Evolutionary conservation across 2,797 vertebrate genomes (phyloP).

Genomic region (Sciurus vulgaris): DNA sequence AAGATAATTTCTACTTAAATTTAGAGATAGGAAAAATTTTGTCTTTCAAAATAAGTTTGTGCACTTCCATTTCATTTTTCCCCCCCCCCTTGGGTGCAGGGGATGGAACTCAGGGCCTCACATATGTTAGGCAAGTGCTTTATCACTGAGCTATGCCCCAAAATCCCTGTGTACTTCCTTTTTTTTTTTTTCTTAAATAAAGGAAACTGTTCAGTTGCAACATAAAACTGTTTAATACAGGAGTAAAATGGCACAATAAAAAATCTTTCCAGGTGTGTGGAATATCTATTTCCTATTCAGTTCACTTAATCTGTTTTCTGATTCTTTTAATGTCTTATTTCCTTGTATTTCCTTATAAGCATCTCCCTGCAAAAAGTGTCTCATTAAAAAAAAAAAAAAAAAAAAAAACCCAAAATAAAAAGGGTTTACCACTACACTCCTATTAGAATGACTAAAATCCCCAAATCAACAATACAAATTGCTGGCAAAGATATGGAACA

Average conservation of each 20-base stretch:
- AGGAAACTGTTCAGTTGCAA: neutral
- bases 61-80: neutral
- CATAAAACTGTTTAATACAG: neutral
- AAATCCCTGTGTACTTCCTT: neutral
- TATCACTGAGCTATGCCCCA: too few species aligned
- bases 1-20: neutral
- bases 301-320: slow-evolving; percentile 46
- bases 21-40: neutral
- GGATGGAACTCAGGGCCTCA: too few species aligned
- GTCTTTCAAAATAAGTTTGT: neutral
- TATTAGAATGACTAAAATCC: neutral
- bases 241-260: neutral
- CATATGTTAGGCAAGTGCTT: too few species aligned
- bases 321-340: neutral
- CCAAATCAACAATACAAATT: neutral
- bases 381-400: neutral
- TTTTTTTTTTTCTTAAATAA: neutral
- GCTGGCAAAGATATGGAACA: neutral
- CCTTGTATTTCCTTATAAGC: neutral
- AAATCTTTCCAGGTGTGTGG: neutral
- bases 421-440: neutral
- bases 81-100: too few species aligned
- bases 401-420: neutral
- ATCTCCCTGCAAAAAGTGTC: neutral
- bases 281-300: slow-evolving; percentile 26